A percentile compares a stretch with the other conserved stretches of the same genome.
These are phyloP conservation scores for Phaedon cochleariae DNA, from an alignment of 2,888 invertebrate species.

Conservation along the genomic window DNA sequence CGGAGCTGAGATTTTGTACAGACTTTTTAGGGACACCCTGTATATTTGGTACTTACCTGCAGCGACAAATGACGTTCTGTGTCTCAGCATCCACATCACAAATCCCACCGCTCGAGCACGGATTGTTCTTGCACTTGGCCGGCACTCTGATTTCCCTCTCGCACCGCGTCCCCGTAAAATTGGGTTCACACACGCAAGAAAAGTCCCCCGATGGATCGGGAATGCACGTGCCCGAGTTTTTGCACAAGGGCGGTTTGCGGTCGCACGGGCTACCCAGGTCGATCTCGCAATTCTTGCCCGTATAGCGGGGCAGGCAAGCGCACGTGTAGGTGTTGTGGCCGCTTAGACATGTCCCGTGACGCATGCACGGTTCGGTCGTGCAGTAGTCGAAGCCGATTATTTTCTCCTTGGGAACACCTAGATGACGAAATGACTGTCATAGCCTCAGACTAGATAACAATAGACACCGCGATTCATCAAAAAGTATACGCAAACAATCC, in stretches of 20 bases:
- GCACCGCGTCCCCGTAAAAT: conserved; percentile 75
- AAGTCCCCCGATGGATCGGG: conserved; percentile 75
- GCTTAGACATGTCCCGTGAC: conserved; percentile 82
- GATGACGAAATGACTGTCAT: too few species aligned
- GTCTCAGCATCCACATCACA: conserved; percentile 72
- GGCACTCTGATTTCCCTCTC: conserved; percentile 76
- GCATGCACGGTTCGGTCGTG: conserved; percentile 82
- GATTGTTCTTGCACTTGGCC: conserved; percentile 74
- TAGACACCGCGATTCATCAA: too few species aligned
- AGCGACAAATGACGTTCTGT: conserved; percentile 44
- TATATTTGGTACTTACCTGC: conserved; percentile 30
- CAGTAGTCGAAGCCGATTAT: conserved; percentile 65
- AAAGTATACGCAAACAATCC: too few species aligned
- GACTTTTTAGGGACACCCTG: too few species aligned
- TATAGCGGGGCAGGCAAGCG: conserved; percentile 83
- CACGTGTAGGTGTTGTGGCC: conserved; percentile 83
- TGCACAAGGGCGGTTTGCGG: conserved; percentile 70
- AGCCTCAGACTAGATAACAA: too few species aligned
- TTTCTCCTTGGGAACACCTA: conserved; percentile 68
- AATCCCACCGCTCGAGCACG: conserved; percentile 82
- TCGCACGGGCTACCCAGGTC: conserved; percentile 80
- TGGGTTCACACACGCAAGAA: conserved; percentile 74
- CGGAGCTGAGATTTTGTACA: too few species aligned
- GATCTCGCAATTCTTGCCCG: conserved; percentile 87
- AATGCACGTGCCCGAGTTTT: conserved; percentile 76